Evolutionary conservation across 2,888 invertebrate genomes (phyloP).

Genomic region (Dendrolimus pini): DNA sequence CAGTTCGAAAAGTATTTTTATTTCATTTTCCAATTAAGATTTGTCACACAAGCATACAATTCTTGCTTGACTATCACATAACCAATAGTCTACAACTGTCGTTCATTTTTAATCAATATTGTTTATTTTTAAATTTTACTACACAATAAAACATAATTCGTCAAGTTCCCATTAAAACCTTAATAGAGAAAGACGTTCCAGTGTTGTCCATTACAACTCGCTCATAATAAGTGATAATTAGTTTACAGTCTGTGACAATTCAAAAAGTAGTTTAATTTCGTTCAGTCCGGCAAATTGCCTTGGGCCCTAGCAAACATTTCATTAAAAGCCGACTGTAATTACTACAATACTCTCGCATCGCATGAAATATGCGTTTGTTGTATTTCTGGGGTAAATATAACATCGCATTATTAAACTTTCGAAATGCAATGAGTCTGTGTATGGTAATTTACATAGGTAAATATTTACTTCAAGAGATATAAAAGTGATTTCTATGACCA

Average conservation of each 20-base stretch:
- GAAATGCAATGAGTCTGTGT: slow-evolving; percentile 8
- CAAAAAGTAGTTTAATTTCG: slow-evolving; percentile 30
- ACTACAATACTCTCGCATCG: slow-evolving; percentile 16
- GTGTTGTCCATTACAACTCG: too few species aligned
- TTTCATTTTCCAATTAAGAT: too few species aligned
- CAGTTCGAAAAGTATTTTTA: too few species aligned
- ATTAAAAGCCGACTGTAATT: slow-evolving; percentile 30
- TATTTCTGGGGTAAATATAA: slow-evolving; percentile 19
- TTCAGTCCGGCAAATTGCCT: slow-evolving; percentile 18
- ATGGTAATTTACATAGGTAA: neutral
- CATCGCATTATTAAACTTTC: slow-evolving; percentile 11
- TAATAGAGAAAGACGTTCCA: too few species aligned
- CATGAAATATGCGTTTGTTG: slow-evolving; percentile 9
- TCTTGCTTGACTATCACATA: too few species aligned
- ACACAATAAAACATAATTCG: too few species aligned
- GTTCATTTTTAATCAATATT: too few species aligned
- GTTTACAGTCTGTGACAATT: slow-evolving; percentile 16
- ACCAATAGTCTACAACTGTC: too few species aligned
- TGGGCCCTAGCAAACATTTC: slow-evolving; percentile 24
- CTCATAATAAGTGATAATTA: too few species aligned
- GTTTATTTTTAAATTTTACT: too few species aligned
- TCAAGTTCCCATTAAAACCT: too few species aligned
- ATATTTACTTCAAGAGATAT: neutral
- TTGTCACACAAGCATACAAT: too few species aligned
- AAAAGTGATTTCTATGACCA: neutral